Conservation (phyloP, 2,113 vertebrate genomes). For the Colistium nudipinnis region DNA sequence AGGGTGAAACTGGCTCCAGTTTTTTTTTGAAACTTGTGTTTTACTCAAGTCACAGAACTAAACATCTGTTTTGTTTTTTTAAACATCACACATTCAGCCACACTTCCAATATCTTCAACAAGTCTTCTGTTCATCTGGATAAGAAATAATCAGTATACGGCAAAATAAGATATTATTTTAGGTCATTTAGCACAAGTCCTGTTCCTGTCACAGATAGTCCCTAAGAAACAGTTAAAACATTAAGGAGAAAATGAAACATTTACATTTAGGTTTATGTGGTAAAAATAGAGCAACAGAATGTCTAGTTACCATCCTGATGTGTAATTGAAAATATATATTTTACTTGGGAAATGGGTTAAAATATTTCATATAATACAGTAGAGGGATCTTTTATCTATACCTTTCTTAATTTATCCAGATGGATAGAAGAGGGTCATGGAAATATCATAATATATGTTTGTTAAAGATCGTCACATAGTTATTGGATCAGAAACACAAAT, state of each 20-base stretch:
- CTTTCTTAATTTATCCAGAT: not conserved
- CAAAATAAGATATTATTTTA: not conserved
- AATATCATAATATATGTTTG: not conserved
- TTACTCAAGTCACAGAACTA: constrained; percentile 3
- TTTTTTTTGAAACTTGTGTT: constrained; percentile 25
- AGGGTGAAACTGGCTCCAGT: constrained; percentile 13
- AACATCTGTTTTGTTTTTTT: too few species aligned
- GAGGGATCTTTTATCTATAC: not conserved
- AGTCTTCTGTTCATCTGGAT: not conserved
- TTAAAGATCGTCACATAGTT: not conserved
- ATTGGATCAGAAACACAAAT: not conserved
- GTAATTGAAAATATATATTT: not conserved
- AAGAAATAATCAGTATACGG: too few species aligned
- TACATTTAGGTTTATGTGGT: not conserved
- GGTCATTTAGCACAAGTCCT: not conserved
- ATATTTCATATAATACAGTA: not conserved
- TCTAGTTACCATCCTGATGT: not conserved
- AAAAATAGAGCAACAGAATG: not conserved
- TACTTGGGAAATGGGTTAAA: not conserved
- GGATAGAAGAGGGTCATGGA: not conserved
- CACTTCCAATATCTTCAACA: not conserved
- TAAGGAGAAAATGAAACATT: not conserved
- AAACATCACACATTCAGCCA: too few species aligned
- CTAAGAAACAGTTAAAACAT: not conserved
- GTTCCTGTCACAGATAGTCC: not conserved